Percentiles rank a stretch among this genome's conserved stretches.
Evolutionary conservation across 2,888 invertebrate genomes (phyloP).

Genomic region (Girardia tigrina): DNA sequence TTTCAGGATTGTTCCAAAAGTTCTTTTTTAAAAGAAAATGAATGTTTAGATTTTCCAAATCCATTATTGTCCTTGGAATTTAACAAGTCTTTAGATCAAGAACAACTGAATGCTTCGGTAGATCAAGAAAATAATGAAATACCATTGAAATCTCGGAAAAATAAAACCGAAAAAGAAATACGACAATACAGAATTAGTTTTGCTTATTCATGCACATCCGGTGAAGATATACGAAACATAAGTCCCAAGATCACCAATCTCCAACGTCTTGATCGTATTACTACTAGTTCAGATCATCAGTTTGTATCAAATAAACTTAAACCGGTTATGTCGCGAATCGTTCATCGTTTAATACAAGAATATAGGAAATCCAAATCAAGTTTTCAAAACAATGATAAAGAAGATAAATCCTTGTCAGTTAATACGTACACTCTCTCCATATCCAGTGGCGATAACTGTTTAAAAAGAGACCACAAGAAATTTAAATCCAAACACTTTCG

Average conservation of each 20-base stretch:
- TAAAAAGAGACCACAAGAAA: not conserved
- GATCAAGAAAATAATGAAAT: too few relatives aligned
- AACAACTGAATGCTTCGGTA: not conserved
- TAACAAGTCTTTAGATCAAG: not conserved
- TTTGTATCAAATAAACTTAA: not conserved
- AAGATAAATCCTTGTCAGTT: not conserved
- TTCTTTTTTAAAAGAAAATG: not conserved
- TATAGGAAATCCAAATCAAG: not conserved
- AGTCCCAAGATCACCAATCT: not conserved
- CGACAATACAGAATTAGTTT: conserved; percentile 10
- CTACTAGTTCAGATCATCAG: not conserved
- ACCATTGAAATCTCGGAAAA: not conserved
- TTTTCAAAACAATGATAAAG: not conserved
- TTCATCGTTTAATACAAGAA: not conserved
- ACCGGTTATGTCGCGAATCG: not conserved
- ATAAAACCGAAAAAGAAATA: not conserved
- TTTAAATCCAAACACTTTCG: not conserved
- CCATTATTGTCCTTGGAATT: not conserved
- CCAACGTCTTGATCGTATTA: conserved; percentile 4
- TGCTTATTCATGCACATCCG: not conserved
- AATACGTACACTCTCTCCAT: not conserved
- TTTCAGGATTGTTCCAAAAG: not conserved
- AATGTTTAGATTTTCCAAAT: not conserved
- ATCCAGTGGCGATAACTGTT: not conserved
- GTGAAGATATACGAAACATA: not conserved